Evolutionary conservation across 2,113 vertebrate genomes (phyloP).

Genomic region (Donacobius atricapilla): DNA sequence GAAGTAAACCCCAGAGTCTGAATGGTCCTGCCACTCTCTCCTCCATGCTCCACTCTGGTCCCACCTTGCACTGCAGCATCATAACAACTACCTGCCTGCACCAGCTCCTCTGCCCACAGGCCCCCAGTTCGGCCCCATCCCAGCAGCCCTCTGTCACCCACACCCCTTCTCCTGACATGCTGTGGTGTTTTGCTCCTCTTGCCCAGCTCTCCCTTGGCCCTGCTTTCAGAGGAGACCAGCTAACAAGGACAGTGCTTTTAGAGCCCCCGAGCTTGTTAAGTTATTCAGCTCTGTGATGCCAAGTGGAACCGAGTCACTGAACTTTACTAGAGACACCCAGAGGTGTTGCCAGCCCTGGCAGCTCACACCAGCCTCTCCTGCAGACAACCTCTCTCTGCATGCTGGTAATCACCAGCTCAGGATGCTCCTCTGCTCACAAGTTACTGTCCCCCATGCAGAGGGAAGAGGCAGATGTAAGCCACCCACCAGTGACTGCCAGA

Average conservation of each 20-base stretch:
- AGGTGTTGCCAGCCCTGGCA: neutral
- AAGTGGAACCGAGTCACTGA: conserved; percentile 48
- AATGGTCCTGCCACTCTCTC: neutral
- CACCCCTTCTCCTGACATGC: neutral
- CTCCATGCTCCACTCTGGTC: neutral
- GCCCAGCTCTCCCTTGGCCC: neutral
- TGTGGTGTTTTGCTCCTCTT: neutral
- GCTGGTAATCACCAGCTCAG: neutral
- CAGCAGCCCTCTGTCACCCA: neutral
- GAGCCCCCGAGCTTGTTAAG: neutral
- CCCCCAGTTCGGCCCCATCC: neutral
- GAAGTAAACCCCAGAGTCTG: neutral
- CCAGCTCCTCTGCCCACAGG: neutral
- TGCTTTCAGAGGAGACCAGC: neutral
- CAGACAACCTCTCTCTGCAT: neutral
- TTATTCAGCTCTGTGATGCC: conserved; percentile 16
- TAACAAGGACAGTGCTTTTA: neutral
- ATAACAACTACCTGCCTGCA: fast-evolving
- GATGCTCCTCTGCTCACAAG: neutral
- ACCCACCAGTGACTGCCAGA: neutral
- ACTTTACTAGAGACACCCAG: neutral
- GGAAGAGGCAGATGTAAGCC: neutral
- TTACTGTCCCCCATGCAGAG: fast-evolving
- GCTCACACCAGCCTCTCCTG: neutral
- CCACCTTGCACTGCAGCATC: neutral